These are phyloP conservation scores for Drosophila borborema DNA, from an alignment of 2,888 invertebrate genomes.

Conservation along the genomic window DNA sequence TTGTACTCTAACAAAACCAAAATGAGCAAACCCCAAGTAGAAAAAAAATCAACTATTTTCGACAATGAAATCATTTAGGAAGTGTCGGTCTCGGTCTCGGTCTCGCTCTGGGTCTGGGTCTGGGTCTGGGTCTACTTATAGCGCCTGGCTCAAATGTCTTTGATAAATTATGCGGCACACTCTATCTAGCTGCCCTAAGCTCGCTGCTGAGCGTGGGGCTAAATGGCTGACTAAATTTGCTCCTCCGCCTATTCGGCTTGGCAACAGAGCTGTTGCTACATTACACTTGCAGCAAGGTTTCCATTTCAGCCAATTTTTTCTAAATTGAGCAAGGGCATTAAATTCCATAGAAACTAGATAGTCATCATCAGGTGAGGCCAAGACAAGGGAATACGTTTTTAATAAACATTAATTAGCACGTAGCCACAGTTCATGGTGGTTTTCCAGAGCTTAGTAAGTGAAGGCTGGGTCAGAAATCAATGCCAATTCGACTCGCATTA, in stretches of 20 bases:
- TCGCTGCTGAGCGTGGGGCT: neutral
- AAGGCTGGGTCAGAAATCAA: slow-evolving; percentile 9
- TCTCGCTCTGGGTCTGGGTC: slow-evolving; percentile 11
- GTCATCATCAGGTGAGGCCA: slow-evolving; percentile 7
- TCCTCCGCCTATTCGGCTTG: neutral
- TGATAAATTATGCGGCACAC: slow-evolving; percentile 65
- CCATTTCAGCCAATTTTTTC: slow-evolving; percentile 42
- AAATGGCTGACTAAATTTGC: slow-evolving; percentile 38
- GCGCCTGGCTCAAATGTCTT: slow-evolving; percentile 55
- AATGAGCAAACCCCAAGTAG: neutral
- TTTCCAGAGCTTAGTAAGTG: slow-evolving; percentile 6
- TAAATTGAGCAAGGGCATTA: slow-evolving; percentile 25
- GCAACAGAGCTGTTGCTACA: slow-evolving; percentile 2
- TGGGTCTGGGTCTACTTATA: slow-evolving; percentile 23
- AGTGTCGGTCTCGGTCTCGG: slow-evolving; percentile 40
- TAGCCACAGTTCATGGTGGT: neutral
- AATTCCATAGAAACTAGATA: slow-evolving; percentile 14
- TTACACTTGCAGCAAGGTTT: neutral
- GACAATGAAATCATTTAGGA: slow-evolving; percentile 76
- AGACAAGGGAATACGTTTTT: slow-evolving; percentile 18
- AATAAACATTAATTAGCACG: slow-evolving; percentile 57
- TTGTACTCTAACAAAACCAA: slow-evolving; percentile 19
- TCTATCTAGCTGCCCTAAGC: neutral
- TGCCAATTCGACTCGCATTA: slow-evolving; percentile 6
- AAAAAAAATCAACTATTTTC: slow-evolving; percentile 48